Conservation (phyloP, 1,140 invertebrate species). For the Pseudobourletiella spinata region DNA sequence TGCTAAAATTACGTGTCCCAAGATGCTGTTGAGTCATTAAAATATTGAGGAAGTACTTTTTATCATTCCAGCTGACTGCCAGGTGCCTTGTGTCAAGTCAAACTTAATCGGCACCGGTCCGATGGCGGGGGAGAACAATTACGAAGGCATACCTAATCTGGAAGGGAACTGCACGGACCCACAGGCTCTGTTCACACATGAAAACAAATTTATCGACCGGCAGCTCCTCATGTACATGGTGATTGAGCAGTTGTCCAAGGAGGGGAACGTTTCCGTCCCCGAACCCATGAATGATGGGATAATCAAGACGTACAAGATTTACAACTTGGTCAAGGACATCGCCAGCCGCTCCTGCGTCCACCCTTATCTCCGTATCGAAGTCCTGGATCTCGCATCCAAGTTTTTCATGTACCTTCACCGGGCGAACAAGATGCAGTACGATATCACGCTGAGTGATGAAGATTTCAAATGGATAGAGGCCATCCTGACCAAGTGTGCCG, state of each 20-base stretch:
- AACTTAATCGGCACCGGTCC: not conserved
- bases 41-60: too few species aligned
- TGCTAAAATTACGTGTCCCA: too few species aligned
- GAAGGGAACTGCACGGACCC: slow-evolving; percentile 18
- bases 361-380: not conserved
- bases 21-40: too few species aligned
- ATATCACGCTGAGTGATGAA: slow-evolving; percentile 1
- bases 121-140: not conserved
- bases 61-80: slow-evolving; percentile 1
- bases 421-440: slow-evolving; percentile 18
- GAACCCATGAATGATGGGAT: not conserved
- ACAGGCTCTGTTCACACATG: slow-evolving; percentile 12
- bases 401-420: slow-evolving; percentile 20
- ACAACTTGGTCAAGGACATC: slow-evolving; percentile 14
- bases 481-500: slow-evolving; percentile 7
- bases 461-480: slow-evolving; percentile 18
- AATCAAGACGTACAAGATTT: slow-evolving; percentile 11
- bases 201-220: slow-evolving; percentile 20
- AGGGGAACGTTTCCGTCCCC: too few species aligned
- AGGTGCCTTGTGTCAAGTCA: not conserved
- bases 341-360: not conserved
- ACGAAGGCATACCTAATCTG: not conserved
- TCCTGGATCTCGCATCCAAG: slow-evolving; percentile 6
- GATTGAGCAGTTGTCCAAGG: not conserved
- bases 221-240: slow-evolving; percentile 16